Base-by-base conservation (phyloP, 2,888 invertebrate species). In the Drosophila cognata region DNA sequence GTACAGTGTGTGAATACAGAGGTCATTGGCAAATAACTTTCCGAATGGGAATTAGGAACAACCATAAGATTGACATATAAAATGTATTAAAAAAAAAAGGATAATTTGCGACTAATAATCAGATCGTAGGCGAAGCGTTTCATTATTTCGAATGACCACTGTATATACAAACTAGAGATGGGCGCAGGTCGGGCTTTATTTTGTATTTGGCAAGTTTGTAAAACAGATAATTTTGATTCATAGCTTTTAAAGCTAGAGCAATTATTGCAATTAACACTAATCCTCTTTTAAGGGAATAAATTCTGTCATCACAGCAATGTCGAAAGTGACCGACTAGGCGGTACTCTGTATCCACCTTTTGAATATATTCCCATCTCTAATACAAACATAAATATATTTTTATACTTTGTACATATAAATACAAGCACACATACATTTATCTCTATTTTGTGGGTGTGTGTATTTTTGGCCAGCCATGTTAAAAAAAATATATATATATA, bases 401-500 rank as follows among this genome's bases (percentile, higher is more conserved):
- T 46, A 16, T 46, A 25, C 21, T 13, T 46, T 21, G 13, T 46
- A 21, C 7, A 7, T 52, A 10, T 41, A 29, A 25, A 50, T 25
- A 64, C n/a, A 46, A 46, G 21, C 31, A 67, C n/a, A 53, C 10
- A 53, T 5, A 36, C 25, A 36, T 46, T 50, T 64, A 65, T 50
- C 36, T 64, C 48, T 69, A 16, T n/a, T 50, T 41, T 56, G 7
- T 61, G 50, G 46, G 58, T 56, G 48, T 61, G 67, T 59, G 67
- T 86, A 72, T 73, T 90, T 90, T 90, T 89, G 85, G 85, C 77
- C 83, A 75, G 76, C 86, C 75, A 78, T 67, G 75, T 78, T 38
- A 67, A 53, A 55, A 48, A 50, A 1, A 77, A 67, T 10, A 33
- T 33, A 33, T 33, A 33, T 33, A 11, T 33, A 33, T 33, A 52